Evolutionary conservation across 2,113 vertebrate species (phyloP).

Genomic region (Acrocephalus kingi): DNA sequence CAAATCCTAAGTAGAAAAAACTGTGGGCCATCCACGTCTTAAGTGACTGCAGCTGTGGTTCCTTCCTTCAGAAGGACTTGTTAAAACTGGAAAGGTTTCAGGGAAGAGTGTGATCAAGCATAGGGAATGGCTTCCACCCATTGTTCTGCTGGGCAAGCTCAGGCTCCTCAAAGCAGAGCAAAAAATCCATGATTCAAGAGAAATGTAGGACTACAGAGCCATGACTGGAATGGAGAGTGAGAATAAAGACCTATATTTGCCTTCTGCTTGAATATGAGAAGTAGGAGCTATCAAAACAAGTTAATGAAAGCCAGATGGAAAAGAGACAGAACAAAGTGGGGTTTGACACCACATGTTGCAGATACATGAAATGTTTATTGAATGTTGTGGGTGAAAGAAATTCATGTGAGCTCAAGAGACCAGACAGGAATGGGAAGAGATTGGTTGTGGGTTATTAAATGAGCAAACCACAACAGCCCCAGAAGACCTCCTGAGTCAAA

Average conservation of each 20-base stretch:
- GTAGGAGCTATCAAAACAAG: background rate
- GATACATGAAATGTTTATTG: background rate
- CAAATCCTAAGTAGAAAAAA: background rate
- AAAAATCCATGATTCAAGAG: background rate
- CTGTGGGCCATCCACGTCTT: rapidly evolving
- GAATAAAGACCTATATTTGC: background rate
- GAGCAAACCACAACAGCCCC: background rate
- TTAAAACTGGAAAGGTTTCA: background rate
- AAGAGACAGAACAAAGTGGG: background rate
- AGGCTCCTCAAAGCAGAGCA: background rate
- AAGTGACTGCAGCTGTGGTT: background rate
- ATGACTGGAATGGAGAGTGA: background rate
- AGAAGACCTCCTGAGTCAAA: background rate
- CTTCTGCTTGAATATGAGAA: background rate
- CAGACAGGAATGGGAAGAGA: background rate
- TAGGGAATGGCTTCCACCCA: background rate
- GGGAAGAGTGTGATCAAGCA: background rate
- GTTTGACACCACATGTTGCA: background rate
- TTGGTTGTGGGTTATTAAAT: background rate
- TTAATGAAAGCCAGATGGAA: background rate
- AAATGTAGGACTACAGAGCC: background rate
- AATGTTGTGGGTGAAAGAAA: background rate
- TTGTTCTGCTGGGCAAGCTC: background rate
- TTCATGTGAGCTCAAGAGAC: background rate
- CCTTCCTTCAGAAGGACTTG: background rate